Conservation (phyloP, 2,113 vertebrate species). For the Dicrurus megarhynchus region DNA sequence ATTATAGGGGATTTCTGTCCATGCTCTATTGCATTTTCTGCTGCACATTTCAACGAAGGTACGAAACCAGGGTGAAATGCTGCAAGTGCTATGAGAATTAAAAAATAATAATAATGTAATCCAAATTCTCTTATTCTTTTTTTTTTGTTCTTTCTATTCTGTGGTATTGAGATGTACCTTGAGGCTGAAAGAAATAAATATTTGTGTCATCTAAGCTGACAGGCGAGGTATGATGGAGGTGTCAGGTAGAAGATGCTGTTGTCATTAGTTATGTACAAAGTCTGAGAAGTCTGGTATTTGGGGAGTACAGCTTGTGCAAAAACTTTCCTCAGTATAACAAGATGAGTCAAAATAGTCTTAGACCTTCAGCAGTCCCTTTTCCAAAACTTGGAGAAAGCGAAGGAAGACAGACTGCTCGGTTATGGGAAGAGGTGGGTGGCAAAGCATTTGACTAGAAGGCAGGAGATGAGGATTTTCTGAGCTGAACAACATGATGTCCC, state of each 20-base stretch:
- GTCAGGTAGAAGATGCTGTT: neutral
- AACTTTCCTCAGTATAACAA: neutral
- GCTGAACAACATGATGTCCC: neutral
- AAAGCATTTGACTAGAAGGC: neutral
- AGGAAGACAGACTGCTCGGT: neutral
- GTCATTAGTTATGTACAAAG: neutral
- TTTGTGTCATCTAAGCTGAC: neutral
- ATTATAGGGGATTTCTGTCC: neutral
- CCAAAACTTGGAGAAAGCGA: neutral
- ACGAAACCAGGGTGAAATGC: neutral
- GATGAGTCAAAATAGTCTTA: neutral
- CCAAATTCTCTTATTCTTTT: rapidly evolving
- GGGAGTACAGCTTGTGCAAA: neutral
- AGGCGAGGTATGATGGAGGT: neutral
- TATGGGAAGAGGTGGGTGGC: neutral
- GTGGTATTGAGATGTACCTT: neutral
- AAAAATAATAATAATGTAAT: neutral
- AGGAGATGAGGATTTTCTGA: neutral
- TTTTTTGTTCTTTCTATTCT: neutral
- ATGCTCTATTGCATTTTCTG: neutral
- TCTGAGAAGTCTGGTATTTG: neutral
- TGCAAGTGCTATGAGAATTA: neutral
- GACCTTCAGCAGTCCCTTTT: neutral
- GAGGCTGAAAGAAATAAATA: neutral
- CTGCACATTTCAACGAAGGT: rapidly evolving